Base-by-base conservation (phyloP, 2,888 invertebrate species). In the Cerceris ruficornis region DNA sequence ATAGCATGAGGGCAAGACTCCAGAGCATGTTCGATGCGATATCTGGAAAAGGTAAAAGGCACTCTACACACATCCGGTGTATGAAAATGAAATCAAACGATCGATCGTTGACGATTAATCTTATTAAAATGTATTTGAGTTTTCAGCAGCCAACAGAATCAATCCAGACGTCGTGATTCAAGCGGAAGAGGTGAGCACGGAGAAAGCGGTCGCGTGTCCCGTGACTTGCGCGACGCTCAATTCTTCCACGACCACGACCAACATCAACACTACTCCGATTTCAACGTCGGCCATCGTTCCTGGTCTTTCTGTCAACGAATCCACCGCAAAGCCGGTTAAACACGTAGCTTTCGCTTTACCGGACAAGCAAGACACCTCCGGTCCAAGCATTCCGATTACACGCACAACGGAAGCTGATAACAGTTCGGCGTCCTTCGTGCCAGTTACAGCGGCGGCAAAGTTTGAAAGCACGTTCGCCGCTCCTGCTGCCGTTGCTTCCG, bases 21-120 rank as follows among this genome's bases (percentile, higher is more conserved):
- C 90, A 91, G 64, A 92, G 91, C 57, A 92, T 92, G 92, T 92
- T 92, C 42, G 90, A 92, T 72, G 92, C 92, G 4, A 91, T 92
- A 81, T 91, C 92, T 15, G 92, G 92, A 4, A 92, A 92, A 88
- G 85, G 91, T 91, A 82, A 88, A 83, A 49, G 17, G 17, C 17
- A 17, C 7, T 55, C 17, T 55, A 28, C 13, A 2, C 50, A 50
- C 7, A 17, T 6, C 7, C 5, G n/a, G 42, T 0, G 13, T 54
- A 58, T 61, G 8, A 14, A 60, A 7, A 7, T 50, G 7, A 17
- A 6, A 28, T 8, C n/a, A 46, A 28, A 6, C 59, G 17, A 41
- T 9, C 11, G 39, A n/a, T n/a, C n/a, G n/a, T n/a, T n/a, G n/a
- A n/a, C n/a, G n/a, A 46, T 39, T 8, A 42, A 14, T 0, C 4